Percentiles rank a stretch among this genome's conserved stretches.
Evolutionary conservation across 2,113 vertebrate species (phyloP).

Genomic region (Balaenoptera acutorostrata): DNA sequence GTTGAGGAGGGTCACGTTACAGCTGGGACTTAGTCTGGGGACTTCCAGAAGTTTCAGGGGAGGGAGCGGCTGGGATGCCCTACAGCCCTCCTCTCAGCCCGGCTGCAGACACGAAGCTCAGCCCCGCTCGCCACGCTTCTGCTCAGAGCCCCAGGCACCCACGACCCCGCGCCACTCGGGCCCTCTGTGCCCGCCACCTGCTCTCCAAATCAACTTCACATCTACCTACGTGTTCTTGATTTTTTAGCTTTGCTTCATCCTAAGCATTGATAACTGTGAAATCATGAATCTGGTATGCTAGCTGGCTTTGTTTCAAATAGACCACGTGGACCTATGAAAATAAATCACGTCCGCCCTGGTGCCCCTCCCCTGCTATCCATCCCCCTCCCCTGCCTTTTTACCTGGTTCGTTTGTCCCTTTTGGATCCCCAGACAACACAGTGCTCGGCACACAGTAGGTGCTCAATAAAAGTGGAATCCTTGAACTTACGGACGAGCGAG

Average conservation of each 20-base stretch:
- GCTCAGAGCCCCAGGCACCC: not conserved
- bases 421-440: not conserved
- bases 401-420: not conserved
- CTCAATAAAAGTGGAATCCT: not conserved
- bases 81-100: rapidly evolving
- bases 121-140: rapidly evolving
- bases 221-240: too few species aligned
- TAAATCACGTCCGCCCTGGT: rapidly evolving
- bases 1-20: not conserved
- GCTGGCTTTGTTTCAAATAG: not conserved
- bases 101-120: not conserved
- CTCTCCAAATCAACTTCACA: too few species aligned
- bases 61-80: not conserved
- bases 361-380: rapidly evolving
- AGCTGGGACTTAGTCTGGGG: not conserved
- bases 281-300: not conserved
- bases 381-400: not conserved
- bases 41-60: not conserved
- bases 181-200: too few species aligned
- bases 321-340: not conserved
- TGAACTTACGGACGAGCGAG: rapidly evolving
- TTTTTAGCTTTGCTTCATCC: not conserved
- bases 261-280: not conserved
- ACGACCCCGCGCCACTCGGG: rapidly evolving
- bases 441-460: not conserved